phyloP scores from a whole-genome alignment of 92 coral and sea anemone species.

The Umimayanthus kanabou region DNA sequence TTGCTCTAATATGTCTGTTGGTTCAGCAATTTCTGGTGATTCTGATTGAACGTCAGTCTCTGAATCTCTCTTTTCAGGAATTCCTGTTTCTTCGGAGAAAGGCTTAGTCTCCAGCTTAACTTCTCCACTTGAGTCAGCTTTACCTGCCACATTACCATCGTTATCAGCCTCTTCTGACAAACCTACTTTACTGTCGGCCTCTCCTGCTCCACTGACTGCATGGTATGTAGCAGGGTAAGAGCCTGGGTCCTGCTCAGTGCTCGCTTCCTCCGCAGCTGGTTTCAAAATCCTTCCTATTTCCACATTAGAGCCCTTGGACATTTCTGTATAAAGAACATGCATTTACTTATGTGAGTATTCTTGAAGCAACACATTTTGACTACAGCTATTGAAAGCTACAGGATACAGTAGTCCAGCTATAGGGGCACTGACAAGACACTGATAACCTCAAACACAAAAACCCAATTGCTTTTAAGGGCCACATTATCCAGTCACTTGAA shows the following conservation, averaged over 20 bases:
- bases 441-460: too few relatives aligned
- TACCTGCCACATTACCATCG: not conserved
- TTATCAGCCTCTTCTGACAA: not conserved
- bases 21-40: not conserved
- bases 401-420: not conserved
- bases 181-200: not conserved
- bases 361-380: not conserved
- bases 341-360: not conserved
- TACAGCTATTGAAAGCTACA: not conserved
- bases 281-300: not conserved
- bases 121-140: not conserved
- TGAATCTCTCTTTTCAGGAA: not conserved
- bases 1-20: not conserved
- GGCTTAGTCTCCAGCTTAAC: not conserved
- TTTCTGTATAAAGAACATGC: not conserved
- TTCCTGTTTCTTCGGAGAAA: not conserved
- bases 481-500: too few relatives aligned
- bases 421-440: not conserved
- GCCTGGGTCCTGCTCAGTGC: not conserved
- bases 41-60: not conserved
- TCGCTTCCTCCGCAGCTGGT: not conserved
- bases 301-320: not conserved
- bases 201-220: not conserved
- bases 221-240: not conserved
- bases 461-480: too few relatives aligned